Evolutionary conservation across 2,888 invertebrate genomes (phyloP).

Genomic region (Amorpha juglandis): DNA sequence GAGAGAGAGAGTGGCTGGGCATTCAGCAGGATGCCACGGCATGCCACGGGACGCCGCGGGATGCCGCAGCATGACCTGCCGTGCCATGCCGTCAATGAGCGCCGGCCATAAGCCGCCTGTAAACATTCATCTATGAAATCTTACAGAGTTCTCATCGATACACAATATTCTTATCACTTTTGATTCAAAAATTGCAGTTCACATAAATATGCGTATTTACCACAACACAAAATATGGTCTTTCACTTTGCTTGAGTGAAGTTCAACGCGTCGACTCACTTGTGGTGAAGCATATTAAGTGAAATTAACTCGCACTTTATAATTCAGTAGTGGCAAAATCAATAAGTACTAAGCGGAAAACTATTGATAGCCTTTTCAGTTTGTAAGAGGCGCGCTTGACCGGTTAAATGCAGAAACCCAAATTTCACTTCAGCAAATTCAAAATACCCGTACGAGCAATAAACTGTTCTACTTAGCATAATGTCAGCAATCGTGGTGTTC

Average conservation of each 20-base stretch:
- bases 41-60: too few species aligned
- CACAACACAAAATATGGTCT: too few species aligned
- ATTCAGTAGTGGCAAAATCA: conserved; percentile 57
- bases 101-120: background rate
- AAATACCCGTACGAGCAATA: background rate
- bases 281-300: background rate
- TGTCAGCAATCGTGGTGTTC: background rate
- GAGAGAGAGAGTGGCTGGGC: too few species aligned
- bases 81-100: too few species aligned
- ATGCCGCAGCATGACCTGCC: too few species aligned
- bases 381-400: conserved; percentile 35
- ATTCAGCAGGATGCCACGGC: too few species aligned
- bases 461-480: background rate
- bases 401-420: conserved; percentile 34
- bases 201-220: background rate
- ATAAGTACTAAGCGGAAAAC: conserved; percentile 56
- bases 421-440: background rate
- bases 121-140: background rate
- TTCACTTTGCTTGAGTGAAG: background rate
- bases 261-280: background rate
- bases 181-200: background rate
- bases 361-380: conserved; percentile 48
- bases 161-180: background rate
- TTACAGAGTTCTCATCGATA: background rate
- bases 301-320: background rate